Evolutionary conservation across 2,888 invertebrate species (phyloP), one percentile per base, ranked within the genome.

Genomic region (Drosophila paramelanica): DNA sequence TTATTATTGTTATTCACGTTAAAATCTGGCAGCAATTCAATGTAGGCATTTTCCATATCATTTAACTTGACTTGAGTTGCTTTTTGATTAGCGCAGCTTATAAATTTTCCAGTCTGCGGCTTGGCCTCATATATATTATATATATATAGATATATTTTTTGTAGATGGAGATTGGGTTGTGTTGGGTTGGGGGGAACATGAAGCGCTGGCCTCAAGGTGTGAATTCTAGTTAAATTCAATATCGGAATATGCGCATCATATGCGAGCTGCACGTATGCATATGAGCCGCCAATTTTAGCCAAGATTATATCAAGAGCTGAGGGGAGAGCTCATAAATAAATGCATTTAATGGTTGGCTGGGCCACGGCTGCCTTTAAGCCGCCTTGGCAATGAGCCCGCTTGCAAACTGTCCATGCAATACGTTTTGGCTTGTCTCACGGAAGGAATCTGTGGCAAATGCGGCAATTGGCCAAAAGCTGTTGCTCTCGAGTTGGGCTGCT

Each of bases 151-250:
- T 14, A 23, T 25, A 1, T 31, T 10, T 31, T 31, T 31, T 31
- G 31, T 31, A 31, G 31, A 31, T 31, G 31, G 14, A 33, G 13
- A 23, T 23, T 31, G 31, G 31, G n/a, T n/a, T 5, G 7, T 14
- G 5, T 20, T 36, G 38, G n/a, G 43, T 17, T 11, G 8, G 13
- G 23, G 8, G 27, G 39, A 14, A 3, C 13, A 41, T 39, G n/a
- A n/a, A 42, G 58, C 14, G 14, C 25, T 42, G 17, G 79, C 81
- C 71, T 45, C 59, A 74, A 85, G 85, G 85, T 89, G 85, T 89
- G 88, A 85, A 89, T 89, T 85, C 90, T 89, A 67, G 83, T 70
- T 89, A 89, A 83, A 81, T 69, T 81, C 86, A 73, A 89, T 89
- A 83, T 83, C 83, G 46, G 23, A 79, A 77, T 82, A 72, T 88